Conservation (phyloP, 2,888 invertebrate genomes). For the Drosophila quinaria region DNA sequence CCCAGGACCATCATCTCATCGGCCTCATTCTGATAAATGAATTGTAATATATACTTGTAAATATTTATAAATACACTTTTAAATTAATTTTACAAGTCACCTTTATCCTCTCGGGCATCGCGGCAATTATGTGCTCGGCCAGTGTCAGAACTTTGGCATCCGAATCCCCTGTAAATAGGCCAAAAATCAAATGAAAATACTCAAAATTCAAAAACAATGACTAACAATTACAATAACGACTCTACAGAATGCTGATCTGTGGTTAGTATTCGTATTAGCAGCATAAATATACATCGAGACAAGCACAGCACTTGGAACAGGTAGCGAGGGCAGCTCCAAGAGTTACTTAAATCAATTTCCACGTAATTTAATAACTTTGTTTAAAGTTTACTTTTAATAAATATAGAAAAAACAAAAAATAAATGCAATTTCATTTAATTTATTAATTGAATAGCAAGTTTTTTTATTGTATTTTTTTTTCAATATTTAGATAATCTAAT, state of each 20-base stretch:
- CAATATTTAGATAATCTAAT: no score
- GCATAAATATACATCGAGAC: conserved; percentile 52
- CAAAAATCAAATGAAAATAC: conserved; percentile 23
- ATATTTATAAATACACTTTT: no score
- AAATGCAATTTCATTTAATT: no score
- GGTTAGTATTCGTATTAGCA: conserved; percentile 25
- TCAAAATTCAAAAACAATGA: background rate
- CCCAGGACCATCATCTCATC: conserved; percentile 89
- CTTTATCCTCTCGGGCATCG: conserved; percentile 99
- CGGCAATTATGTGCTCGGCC: conserved; percentile 99
- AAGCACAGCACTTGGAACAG: conserved; percentile 41
- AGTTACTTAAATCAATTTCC: background rate
- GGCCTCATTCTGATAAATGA: conserved; percentile 90
- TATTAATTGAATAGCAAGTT: no score
- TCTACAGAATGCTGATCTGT: conserved; percentile 48
- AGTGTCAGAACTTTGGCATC: conserved; percentile 96
- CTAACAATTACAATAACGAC: conserved; percentile 34
- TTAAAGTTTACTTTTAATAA: no score
- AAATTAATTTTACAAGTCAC: conserved; percentile 85
- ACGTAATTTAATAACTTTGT: no score
- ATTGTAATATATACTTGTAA: background rate
- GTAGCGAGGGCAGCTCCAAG: conserved; percentile 28
- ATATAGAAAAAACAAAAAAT: background rate
- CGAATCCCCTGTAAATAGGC: conserved; percentile 92
- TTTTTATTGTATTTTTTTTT: no score